Conservation (phyloP, 2,113 vertebrate genomes). For the Gadus chalcogrammus region DNA sequence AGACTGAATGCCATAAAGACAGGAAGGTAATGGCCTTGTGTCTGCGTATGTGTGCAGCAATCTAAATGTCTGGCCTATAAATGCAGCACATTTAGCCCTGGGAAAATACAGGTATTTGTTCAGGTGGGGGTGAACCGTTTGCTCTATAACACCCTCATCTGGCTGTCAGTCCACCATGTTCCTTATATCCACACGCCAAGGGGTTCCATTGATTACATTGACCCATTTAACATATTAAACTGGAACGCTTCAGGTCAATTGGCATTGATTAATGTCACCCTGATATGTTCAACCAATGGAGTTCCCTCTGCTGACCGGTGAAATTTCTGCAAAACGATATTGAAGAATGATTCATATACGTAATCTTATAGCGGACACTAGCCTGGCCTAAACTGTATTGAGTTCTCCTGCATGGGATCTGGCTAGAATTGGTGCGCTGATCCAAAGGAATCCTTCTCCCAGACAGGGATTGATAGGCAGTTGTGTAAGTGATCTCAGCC, state of each 20-base stretch:
- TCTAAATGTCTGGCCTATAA: conserved; percentile 68
- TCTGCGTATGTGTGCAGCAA: conserved; percentile 55
- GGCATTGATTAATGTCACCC: conserved; percentile 23
- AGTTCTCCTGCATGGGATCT: neutral
- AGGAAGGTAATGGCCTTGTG: conserved; percentile 62
- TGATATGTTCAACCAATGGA: conserved; percentile 30
- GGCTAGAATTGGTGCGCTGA: conserved; percentile 36
- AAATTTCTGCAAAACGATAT: too few relatives aligned
- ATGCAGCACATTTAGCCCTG: conserved; percentile 74
- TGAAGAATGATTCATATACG: too few relatives aligned
- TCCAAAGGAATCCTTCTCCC: conserved; percentile 33
- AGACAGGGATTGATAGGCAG: conserved; percentile 50
- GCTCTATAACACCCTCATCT: conserved; percentile 43
- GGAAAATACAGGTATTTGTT: conserved; percentile 78
- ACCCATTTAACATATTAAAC: conserved; percentile 30
- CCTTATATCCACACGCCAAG: conserved; percentile 51
- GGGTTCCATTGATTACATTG: conserved; percentile 49
- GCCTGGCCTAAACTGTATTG: conserved; percentile 13
- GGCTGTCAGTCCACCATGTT: conserved; percentile 53
- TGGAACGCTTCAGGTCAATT: conserved; percentile 34
- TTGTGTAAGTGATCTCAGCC: conserved; percentile 57
- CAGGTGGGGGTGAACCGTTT: conserved; percentile 63
- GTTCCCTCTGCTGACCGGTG: neutral
- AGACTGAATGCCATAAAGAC: conserved; percentile 67
- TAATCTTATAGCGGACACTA: neutral